Percentiles rank a stretch among this genome's conserved stretches.
These are phyloP conservation scores for Conistra vaccinii DNA, from an alignment of 2,888 invertebrate species.

Conservation along the genomic window DNA sequence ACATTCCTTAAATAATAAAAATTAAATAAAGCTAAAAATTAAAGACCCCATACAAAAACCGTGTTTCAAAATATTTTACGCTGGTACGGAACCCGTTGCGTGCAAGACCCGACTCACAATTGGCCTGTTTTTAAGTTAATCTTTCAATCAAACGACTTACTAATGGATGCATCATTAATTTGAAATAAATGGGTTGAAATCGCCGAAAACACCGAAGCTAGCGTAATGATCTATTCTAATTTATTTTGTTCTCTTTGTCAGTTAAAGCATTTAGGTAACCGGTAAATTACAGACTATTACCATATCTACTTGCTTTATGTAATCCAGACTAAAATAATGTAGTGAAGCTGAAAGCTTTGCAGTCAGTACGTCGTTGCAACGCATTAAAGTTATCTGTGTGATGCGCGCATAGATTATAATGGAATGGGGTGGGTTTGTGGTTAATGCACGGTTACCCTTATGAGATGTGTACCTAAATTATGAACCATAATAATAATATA, in stretches of 20 bases:
- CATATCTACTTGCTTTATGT: conserved; percentile 8
- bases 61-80: too few species aligned
- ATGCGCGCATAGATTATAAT: conserved; percentile 31
- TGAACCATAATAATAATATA: not conserved
- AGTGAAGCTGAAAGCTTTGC: conserved; percentile 25
- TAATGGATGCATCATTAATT: too few species aligned
- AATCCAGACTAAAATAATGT: conserved; percentile 33
- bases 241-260: too few species aligned
- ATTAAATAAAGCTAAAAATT: too few species aligned
- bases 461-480: not conserved
- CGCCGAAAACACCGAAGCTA: not conserved
- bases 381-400: conserved; percentile 52
- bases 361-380: conserved; percentile 20
- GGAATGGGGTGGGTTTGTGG: not conserved
- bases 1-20: too few species aligned
- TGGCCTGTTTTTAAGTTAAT: too few species aligned
- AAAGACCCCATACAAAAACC: too few species aligned
- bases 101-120: too few species aligned
- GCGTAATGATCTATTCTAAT: not conserved
- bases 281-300: not conserved
- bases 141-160: too few species aligned
- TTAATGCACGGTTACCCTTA: conserved; percentile 8
- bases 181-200: too few species aligned
- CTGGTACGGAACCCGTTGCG: too few species aligned
- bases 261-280: too few species aligned